phyloP scores from a whole-genome alignment of 2,797 vertebrate species.

The Eptatretus atami region DNA sequence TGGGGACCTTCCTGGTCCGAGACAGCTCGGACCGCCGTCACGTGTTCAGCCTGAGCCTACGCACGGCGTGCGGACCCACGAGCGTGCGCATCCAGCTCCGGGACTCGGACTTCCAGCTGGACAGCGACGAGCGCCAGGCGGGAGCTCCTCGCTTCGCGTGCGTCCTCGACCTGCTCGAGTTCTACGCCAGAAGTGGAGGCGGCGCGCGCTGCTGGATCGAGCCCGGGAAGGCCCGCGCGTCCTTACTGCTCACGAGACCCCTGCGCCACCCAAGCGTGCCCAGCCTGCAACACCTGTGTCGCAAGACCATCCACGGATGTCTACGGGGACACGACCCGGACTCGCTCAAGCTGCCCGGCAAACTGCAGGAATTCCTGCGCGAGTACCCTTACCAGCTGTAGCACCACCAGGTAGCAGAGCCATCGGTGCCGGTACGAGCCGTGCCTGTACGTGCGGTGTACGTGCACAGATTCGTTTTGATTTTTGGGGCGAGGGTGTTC shows the following conservation, averaged over 20 bases:
- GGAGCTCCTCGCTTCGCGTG: background rate
- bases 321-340: background rate
- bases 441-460: background rate
- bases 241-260: background rate
- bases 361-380: background rate
- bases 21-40: background rate
- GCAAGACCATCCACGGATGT: background rate
- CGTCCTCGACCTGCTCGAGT: background rate
- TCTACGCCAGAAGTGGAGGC: background rate
- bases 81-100: background rate
- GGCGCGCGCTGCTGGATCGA: background rate
- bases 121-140: background rate
- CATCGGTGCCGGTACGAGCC: background rate
- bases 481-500: no score
- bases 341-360: background rate
- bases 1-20: background rate
- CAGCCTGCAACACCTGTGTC: background rate
- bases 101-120: background rate
- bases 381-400: slow-evolving; percentile 4
- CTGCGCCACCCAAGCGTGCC: slow-evolving; percentile 4
- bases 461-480: background rate
- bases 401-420: background rate
- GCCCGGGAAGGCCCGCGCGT: background rate
- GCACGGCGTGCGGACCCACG: background rate
- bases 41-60: background rate